Evolutionary conservation across 1,140 invertebrate species (phyloP).

Genomic region (Halyomorpha halys): DNA sequence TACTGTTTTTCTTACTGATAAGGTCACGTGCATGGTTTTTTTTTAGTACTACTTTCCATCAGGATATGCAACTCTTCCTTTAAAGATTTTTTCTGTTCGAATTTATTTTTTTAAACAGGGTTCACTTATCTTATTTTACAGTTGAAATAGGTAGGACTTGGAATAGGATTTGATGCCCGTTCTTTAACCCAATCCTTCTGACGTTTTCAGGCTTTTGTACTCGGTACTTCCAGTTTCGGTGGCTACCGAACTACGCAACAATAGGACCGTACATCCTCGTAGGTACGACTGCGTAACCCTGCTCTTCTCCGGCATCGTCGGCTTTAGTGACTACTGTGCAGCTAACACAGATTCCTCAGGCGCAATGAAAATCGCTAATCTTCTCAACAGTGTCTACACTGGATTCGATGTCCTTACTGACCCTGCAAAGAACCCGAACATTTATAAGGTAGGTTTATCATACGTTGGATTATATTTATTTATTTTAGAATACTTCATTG

Average conservation of each 20-base stretch:
- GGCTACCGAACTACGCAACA: conserved; percentile 82
- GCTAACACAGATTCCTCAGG: conserved; percentile 72
- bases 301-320: conserved; percentile 88
- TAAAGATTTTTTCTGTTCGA: too few relatives aligned
- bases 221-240: conserved; percentile 88
- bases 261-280: conserved; percentile 74
- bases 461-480: too few relatives aligned
- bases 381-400: conserved; percentile 84
- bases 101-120: too few relatives aligned
- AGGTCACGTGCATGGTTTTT: too few relatives aligned
- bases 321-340: conserved; percentile 79
- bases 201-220: conserved; percentile 64
- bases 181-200: too few relatives aligned
- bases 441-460: conserved; percentile 84
- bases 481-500: too few relatives aligned
- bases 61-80: too few relatives aligned
- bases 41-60: too few relatives aligned
- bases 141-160: too few relatives aligned
- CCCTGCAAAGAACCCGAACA: conserved; percentile 79
- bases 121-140: too few relatives aligned
- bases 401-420: conserved; percentile 86
- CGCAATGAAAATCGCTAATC: conserved; percentile 85
- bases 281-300: conserved; percentile 82
- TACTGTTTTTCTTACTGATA: too few relatives aligned
- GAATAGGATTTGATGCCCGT: too few relatives aligned